Conservation (phyloP, 2,797 vertebrate genomes). For the Cephalopachus bancanus region DNA sequence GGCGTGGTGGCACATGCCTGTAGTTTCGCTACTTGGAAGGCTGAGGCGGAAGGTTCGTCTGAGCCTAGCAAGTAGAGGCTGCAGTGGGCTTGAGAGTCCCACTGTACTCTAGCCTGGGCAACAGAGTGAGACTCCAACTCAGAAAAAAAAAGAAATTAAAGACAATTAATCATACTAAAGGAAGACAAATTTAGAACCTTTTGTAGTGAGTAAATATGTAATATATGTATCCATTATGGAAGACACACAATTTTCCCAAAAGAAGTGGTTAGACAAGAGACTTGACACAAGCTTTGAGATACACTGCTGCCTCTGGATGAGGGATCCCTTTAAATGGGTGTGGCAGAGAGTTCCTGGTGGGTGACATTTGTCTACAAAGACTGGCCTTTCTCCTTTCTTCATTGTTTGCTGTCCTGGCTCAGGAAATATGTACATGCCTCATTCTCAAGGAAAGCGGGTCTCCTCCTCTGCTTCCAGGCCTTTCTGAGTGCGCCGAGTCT, state of each 20-base stretch:
- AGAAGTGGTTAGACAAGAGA: background rate
- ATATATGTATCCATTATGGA: background rate
- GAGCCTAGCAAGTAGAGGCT: too few relatives aligned
- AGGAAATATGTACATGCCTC: accelerated
- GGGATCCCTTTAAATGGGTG: constrained; percentile 4
- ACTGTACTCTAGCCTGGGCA: too few relatives aligned
- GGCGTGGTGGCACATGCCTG: too few relatives aligned
- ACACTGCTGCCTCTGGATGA: accelerated
- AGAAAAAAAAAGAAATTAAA: background rate
- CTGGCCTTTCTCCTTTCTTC: background rate
- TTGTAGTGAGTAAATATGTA: background rate
- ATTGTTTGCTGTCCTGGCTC: background rate
- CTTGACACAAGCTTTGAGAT: background rate
- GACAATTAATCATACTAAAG: background rate
- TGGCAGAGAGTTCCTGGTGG: background rate
- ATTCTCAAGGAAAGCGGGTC: background rate
- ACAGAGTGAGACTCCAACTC: too few relatives aligned
- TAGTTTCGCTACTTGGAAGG: too few relatives aligned
- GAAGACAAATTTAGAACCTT: background rate
- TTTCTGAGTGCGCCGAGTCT: background rate
- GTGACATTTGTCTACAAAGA: constrained; percentile 53
- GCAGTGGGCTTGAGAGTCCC: too few relatives aligned
- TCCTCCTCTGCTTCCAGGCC: too few relatives aligned
- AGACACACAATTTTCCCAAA: background rate
- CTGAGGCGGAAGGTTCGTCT: too few relatives aligned